phyloP scores from a whole-genome alignment of 1,140 invertebrate species.

The Zaprionus ghesquierei region DNA sequence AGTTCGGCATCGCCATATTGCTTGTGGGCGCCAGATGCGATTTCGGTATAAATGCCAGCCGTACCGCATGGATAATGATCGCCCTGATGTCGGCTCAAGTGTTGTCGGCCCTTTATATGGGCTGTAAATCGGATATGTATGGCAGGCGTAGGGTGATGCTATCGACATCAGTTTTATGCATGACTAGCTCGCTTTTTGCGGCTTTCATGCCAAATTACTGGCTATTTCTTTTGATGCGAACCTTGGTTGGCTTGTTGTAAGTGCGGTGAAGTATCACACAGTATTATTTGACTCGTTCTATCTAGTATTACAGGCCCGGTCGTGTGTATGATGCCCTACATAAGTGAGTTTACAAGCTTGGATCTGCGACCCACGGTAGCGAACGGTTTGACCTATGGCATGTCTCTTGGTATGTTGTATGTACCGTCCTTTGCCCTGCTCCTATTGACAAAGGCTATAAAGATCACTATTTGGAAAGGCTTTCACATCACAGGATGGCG shows the following conservation, averaged over 20 bases:
- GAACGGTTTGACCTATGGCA: constrained; percentile 26
- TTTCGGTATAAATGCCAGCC: background rate
- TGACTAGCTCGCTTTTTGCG: constrained; percentile 16
- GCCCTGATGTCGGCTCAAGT: constrained; percentile 19
- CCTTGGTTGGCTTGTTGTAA: constrained; percentile 33
- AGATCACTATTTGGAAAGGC: background rate
- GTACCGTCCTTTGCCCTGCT: constrained; percentile 3
- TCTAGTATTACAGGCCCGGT: constrained; percentile 27
- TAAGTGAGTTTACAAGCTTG: constrained; percentile 46
- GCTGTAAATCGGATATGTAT: constrained; percentile 35
- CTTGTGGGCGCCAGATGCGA: constrained; percentile 33
- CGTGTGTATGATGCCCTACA: constrained; percentile 23
- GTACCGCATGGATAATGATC: constrained; percentile 15
- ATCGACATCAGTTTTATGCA: background rate
- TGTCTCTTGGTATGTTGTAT: constrained; percentile 36
- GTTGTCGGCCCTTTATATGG: constrained; percentile 2
- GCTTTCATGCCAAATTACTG: constrained; percentile 53
- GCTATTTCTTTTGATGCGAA: constrained; percentile 35
- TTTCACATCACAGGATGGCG: constrained; percentile 34
- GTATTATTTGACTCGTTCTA: background rate
- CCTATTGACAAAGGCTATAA: background rate
- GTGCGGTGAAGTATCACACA: background rate
- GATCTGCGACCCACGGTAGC: constrained; percentile 37
- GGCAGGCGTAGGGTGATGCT: constrained; percentile 49
- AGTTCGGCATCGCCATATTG: constrained; percentile 38